Conservation (phyloP, 2,113 vertebrate species). For the Meleagris gallopavo region DNA sequence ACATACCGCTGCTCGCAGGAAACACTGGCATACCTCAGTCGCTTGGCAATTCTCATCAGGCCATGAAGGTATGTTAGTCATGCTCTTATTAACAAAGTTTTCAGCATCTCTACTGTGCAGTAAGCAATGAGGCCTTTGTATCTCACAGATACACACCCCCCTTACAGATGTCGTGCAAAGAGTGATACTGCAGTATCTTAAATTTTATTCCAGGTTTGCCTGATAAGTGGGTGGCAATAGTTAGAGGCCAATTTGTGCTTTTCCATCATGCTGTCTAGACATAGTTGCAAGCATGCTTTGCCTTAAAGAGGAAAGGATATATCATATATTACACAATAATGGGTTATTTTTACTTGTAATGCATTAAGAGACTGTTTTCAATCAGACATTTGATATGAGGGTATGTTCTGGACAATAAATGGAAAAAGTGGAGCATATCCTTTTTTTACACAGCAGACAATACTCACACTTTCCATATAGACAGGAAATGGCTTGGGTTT, state of each 20-base stretch:
- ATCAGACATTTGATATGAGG: constrained; percentile 61
- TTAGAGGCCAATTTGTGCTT: constrained; percentile 56
- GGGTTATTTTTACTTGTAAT: constrained; percentile 64
- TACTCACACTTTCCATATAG: constrained; percentile 55
- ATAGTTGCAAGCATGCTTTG: constrained; percentile 48
- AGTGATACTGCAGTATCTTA: constrained; percentile 23
- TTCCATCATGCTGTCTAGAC: constrained; percentile 53
- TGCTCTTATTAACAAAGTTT: constrained; percentile 13
- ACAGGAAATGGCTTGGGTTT: constrained; percentile 63
- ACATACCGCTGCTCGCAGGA: constrained; percentile 1
- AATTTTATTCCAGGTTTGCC: constrained; percentile 51
- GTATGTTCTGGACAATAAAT: constrained; percentile 49
- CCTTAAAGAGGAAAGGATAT: constrained; percentile 52
- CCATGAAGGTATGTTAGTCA: background rate
- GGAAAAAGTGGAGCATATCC: constrained; percentile 62
- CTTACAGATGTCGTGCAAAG: background rate
- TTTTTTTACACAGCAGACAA: constrained; percentile 42
- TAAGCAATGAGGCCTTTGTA: background rate
- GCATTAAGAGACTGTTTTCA: constrained; percentile 64
- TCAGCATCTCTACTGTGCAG: background rate
- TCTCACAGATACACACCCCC: background rate
- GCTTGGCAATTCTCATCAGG: constrained; percentile 24
- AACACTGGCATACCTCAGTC: constrained; percentile 5
- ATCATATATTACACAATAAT: constrained; percentile 51
- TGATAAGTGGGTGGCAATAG: constrained; percentile 52